Conservation (phyloP, 2,113 vertebrate genomes). For the Dicerorhinus sumatrensis region DNA sequence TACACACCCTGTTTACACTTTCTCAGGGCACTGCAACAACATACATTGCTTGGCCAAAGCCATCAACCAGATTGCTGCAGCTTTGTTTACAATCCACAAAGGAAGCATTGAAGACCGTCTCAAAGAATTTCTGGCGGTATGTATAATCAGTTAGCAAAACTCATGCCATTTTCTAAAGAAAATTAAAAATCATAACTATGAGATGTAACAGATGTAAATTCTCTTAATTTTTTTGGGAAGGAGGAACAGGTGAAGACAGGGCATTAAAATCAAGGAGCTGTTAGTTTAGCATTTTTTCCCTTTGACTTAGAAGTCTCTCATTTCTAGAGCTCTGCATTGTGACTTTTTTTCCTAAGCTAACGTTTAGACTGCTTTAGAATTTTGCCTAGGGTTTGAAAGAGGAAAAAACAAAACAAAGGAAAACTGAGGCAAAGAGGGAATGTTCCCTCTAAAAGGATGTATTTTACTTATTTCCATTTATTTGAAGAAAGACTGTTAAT, state of each 20-base stretch:
- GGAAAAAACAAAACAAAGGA: neutral
- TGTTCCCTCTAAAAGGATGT: neutral
- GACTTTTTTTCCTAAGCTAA: neutral
- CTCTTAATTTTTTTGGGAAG: neutral
- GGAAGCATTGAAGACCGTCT: slow-evolving; percentile 99
- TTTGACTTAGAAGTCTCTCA: neutral
- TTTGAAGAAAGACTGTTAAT: neutral
- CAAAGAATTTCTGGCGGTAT: slow-evolving; percentile 98
- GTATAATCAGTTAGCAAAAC: slow-evolving; percentile 78
- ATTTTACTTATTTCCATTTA: neutral
- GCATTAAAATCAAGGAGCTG: neutral
- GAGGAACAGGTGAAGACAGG: slow-evolving; percentile 1
- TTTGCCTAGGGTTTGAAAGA: slow-evolving; percentile 28
- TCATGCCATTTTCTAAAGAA: neutral
- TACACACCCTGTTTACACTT: slow-evolving; percentile 70
- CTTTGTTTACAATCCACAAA: slow-evolving; percentile 99
- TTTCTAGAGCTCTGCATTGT: neutral
- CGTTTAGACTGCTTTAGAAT: neutral
- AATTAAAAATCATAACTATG: neutral
- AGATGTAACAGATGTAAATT: neutral
- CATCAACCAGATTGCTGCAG: slow-evolving; percentile 99
- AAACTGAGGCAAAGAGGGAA: neutral
- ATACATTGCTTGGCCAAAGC: slow-evolving; percentile 99
- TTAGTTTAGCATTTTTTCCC: neutral
- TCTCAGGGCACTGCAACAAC: slow-evolving; percentile 98